A percentile compares a stretch with the other conserved stretches of the same genome.
These are phyloP conservation scores for Acrobasis repandana DNA, from an alignment of 2,888 invertebrate genomes.

Conservation along the genomic window DNA sequence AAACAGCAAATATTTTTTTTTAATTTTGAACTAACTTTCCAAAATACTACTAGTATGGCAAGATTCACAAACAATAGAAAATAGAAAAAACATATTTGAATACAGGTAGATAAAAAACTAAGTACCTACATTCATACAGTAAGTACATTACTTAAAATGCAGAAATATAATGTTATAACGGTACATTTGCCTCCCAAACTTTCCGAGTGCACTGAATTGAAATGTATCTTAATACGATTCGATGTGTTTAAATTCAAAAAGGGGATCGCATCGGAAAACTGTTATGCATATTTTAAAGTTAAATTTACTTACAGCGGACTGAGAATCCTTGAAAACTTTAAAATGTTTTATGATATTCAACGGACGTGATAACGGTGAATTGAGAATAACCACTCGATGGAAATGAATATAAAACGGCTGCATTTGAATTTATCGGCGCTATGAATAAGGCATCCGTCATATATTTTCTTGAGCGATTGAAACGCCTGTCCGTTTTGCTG, in stretches of 20 bases:
- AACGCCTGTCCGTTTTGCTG: slow-evolving; percentile 30
- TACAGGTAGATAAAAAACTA: too few relatives aligned
- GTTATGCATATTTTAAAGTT: slow-evolving; percentile 83
- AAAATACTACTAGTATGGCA: too few relatives aligned
- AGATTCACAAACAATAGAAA: too few relatives aligned
- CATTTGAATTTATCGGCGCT: slow-evolving; percentile 42
- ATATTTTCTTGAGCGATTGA: slow-evolving; percentile 20
- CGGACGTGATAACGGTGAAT: slow-evolving; percentile 63
- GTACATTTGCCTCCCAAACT: slow-evolving; percentile 57
- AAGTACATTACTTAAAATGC: neutral
- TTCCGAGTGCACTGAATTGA: slow-evolving; percentile 70
- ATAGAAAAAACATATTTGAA: too few relatives aligned
- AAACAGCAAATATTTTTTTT: too few relatives aligned
- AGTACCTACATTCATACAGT: too few relatives aligned
- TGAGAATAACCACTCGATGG: slow-evolving; percentile 55
- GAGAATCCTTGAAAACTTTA: slow-evolving; percentile 70
- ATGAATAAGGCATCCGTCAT: slow-evolving; percentile 25
- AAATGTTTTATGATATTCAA: slow-evolving; percentile 74
- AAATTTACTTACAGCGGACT: slow-evolving; percentile 74
- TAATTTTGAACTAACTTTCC: too few relatives aligned
- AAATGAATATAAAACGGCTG: slow-evolving; percentile 50
- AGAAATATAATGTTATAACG: slow-evolving; percentile 23
- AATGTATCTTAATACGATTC: slow-evolving; percentile 80
- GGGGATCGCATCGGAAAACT: slow-evolving; percentile 80
- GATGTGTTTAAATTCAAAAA: slow-evolving; percentile 79